Conservation (phyloP, 2,113 vertebrate species). For the Gopherus evgoodei region DNA sequence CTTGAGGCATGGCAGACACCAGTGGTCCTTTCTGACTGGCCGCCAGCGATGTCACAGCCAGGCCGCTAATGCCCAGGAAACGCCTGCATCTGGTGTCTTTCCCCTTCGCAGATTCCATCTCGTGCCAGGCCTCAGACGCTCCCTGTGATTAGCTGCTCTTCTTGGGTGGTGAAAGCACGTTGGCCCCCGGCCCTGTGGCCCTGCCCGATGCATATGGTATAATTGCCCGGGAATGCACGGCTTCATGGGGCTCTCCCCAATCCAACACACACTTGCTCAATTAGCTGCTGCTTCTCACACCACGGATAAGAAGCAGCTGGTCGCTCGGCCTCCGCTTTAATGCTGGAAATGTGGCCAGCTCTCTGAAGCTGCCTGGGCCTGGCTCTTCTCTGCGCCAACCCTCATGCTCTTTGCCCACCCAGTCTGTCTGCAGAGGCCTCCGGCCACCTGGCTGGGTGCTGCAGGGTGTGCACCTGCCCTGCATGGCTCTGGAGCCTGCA, state of each 20-base stretch:
- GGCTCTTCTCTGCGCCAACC: background rate
- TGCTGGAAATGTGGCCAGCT: background rate
- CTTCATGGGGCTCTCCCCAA: background rate
- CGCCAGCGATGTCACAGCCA: background rate
- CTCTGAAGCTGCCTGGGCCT: background rate
- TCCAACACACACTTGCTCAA: background rate
- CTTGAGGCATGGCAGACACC: background rate
- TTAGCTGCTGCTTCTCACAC: background rate
- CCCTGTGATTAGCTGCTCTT: background rate
- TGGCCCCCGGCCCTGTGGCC: background rate
- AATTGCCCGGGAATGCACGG: background rate
- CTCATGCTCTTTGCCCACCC: background rate
- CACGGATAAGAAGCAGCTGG: background rate
- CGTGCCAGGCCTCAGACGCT: background rate
- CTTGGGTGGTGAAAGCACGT: background rate
- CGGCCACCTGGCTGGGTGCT: background rate
- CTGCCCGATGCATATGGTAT: background rate
- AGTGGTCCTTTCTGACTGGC: no score
- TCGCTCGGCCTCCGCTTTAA: background rate
- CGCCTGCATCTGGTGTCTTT: background rate
- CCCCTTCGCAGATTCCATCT: background rate
- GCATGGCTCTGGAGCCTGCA: no score
- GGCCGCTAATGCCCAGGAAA: background rate
- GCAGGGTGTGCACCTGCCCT: no score
- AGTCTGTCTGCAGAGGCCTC: background rate